Conservation (phyloP, 2,113 vertebrate genomes). For the Anseranas semipalmata region DNA sequence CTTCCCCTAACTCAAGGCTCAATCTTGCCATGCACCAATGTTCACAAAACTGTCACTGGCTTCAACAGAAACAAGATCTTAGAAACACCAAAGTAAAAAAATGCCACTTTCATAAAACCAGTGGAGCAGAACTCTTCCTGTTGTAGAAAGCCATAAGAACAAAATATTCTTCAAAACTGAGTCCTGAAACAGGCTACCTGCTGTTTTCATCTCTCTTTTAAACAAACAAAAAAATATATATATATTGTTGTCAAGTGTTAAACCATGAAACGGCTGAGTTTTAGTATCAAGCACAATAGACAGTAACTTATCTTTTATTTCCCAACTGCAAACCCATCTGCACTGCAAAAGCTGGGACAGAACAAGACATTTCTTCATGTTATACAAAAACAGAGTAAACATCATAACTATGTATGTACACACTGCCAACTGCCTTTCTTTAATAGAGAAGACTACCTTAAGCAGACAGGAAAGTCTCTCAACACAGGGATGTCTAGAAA, state of each 20-base stretch:
- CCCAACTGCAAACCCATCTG: not conserved
- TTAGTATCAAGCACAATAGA: not conserved
- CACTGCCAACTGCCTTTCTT: not conserved
- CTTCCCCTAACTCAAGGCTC: not conserved
- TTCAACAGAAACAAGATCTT: not conserved
- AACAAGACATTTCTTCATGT: not conserved
- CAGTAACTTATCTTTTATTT: not conserved
- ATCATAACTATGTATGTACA: not conserved
- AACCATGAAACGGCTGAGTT: not conserved
- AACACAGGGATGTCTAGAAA: not conserved
- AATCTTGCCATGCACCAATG: not conserved
- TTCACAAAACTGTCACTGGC: not conserved
- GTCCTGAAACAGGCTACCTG: not conserved
- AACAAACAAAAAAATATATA: not conserved
- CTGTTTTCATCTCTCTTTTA: not conserved
- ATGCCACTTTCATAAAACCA: not conserved
- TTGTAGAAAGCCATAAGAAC: not conserved
- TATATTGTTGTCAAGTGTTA: not conserved
- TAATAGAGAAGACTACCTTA: not conserved
- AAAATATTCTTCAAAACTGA: not conserved
- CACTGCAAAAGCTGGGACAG: not conserved
- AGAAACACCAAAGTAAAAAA: not conserved
- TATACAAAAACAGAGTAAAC: not conserved
- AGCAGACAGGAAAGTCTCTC: not conserved
- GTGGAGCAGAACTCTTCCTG: not conserved